phyloP scores from a whole-genome alignment of 2,797 vertebrate species.

The Simalia tracyae region DNA sequence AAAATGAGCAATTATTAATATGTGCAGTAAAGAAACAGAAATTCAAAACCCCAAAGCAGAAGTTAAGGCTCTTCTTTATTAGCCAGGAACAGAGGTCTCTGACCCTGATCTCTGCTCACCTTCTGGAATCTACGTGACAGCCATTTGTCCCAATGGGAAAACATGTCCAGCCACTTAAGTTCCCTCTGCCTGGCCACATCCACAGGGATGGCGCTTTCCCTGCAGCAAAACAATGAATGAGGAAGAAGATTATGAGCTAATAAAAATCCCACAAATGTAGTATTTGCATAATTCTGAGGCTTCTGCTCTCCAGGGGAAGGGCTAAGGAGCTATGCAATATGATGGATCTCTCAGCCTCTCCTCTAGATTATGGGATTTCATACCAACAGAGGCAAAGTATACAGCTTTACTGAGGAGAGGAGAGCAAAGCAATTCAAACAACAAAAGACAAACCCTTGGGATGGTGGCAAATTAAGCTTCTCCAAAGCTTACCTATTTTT shows the following conservation, averaged over 20 bases:
- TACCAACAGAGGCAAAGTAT: background rate
- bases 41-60: background rate
- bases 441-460: background rate
- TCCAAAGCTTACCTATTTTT: too few relatives aligned
- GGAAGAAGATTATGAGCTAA: background rate
- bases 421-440: background rate
- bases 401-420: background rate
- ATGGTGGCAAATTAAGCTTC: background rate
- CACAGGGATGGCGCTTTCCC: constrained; percentile 77
- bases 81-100: background rate
- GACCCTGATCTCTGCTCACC: constrained; percentile 68
- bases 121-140: constrained; percentile 87
- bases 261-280: background rate
- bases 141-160: constrained; percentile 92
- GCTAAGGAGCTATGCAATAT: background rate
- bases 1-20: background rate
- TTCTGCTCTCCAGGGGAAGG: background rate
- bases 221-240: constrained; percentile 50
- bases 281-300: background rate
- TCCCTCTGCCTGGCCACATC: constrained; percentile 89
- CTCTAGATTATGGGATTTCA: background rate
- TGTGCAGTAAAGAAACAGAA: background rate
- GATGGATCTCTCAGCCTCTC: background rate
- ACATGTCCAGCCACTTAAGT: constrained; percentile 94
- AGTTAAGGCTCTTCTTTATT: background rate